Evolutionary conservation across 2,888 invertebrate genomes (phyloP), one percentile per base, ranked within the genome.

Genomic region (Danaus chrysippus): DNA sequence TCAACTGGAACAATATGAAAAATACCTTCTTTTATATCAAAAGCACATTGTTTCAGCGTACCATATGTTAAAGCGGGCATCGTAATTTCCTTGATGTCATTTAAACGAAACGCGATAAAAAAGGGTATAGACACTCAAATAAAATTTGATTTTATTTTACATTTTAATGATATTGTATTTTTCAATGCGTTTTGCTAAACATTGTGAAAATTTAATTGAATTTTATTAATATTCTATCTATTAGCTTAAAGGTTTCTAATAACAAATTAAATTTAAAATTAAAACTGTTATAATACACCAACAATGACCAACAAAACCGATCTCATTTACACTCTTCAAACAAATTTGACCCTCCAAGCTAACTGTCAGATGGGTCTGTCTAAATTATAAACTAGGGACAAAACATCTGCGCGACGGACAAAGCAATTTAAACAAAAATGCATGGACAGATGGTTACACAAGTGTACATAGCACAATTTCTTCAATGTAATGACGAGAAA

Each of bases 301-400:
- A 49, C 9, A 2, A 17, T 49, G 17, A 49, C 49, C 11, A 49
- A 49, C 17, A 17, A 49, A 49, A 10, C 49, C 10, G 11, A 10
- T 17, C 10, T 10, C 10, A 49, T 49, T 49, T 49, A 49, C 11
- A 49, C 49, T 46, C 13, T 46, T 46, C 46, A n/a, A 56, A 55
- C 56, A 17, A 42, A 42, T 49, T 60, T 49, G 42, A 12, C 62
- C 65, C 58, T 64, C 61, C 69, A 64, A 70, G 74, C 75, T 74
- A 68, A 42, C 52, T 70, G 69, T 61, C 61, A 63, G 69, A 68
- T 64, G 68, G 71, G 68, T 69, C 62, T 69, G 77, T 76, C 81
- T 86, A 82, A 84, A 86, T 85, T 82, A 85, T 86, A 81, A 85
- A 85, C 82, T 81, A 80, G 71, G 76, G 70, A 77, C 78, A 68